Evolutionary conservation across 2,797 vertebrate species (phyloP), one percentile per base, ranked within the genome.

Genomic region (Leptodactylus fallax): DNA sequence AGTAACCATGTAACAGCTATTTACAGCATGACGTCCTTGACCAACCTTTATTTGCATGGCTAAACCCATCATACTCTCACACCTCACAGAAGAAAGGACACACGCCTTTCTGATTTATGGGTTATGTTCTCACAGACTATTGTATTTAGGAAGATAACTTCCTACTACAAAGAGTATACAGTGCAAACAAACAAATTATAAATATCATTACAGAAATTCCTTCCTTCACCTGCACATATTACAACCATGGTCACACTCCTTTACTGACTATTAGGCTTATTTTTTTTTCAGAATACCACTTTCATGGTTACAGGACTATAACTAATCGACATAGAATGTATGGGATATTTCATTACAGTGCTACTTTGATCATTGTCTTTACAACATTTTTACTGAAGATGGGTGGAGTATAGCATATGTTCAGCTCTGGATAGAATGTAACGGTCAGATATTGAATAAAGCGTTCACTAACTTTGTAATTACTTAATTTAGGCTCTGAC

Each of bases 1-100:
- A 89, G 87, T 89, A 89, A 82, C 87, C 25, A 88, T 88, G 87
- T 76, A 63, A 84, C 78, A 81, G 78, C 47, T 88, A 74, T 81
- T 88, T 88, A 45, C 65, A 85, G 19, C 61, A 76, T 81, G 77
- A 89, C 87, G 80, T 86, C 71, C 83, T 77, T 85, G 83, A 56
- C 84, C 79, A 53, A 81, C 87, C 84, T 82, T 89, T 85, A 16
- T 89, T 89, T 82, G 61, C 60, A 65, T 27, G 78, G 58, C 53
- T 79, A 79, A 84, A 60, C 76, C 60, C 53, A 27, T 71, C 67
- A 79, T 25, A 67, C 81, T 69, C 51, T 47, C 14, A 80, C 63
- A 51, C 16, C 23, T 61, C 21, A 51, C 16, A 58, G 72, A 17
- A 87, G 76, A 72, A 25, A 76, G 74, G 72, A 82, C 58, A 74